Percentiles rank a stretch among this genome's conserved stretches.
Conservation (phyloP, 53 echinoderm and acorn worm species). For the Crossaster papposus region DNA sequence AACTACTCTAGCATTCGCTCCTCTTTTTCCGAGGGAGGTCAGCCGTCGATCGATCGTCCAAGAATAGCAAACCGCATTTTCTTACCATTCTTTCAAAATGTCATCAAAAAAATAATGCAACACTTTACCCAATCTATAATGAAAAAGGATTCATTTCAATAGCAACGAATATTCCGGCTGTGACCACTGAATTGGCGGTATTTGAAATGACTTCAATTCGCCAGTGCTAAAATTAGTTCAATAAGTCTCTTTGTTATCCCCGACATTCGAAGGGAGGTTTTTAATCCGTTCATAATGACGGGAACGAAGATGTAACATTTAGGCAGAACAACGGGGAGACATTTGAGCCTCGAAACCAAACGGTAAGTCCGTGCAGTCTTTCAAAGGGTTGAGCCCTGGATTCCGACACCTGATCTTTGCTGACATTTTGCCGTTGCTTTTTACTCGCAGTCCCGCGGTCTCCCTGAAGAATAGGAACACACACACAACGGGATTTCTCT, state of each 20-base stretch:
- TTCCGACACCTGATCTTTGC: slow-evolving; percentile 9
- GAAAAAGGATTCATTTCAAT: neutral
- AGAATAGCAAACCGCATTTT: slow-evolving; percentile 3
- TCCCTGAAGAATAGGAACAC: neutral
- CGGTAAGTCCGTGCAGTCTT: neutral
- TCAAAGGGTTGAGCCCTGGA: neutral
- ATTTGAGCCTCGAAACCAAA: neutral
- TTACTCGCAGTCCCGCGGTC: neutral
- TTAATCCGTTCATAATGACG: slow-evolving; percentile 55
- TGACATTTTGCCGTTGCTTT: slow-evolving; percentile 39
- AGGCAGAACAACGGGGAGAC: slow-evolving; percentile 1
- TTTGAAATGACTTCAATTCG: neutral
- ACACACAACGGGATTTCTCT: neutral
- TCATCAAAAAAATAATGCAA: slow-evolving; percentile 15
- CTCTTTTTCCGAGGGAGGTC: neutral
- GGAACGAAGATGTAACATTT: slow-evolving; percentile 49
- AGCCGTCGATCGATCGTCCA: neutral
- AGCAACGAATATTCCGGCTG: neutral
- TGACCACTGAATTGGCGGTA: neutral
- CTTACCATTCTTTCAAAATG: slow-evolving; percentile 14
- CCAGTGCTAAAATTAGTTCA: slow-evolving; percentile 29
- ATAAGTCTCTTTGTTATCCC: neutral
- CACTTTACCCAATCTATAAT: neutral
- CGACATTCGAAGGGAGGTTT: slow-evolving; percentile 16
- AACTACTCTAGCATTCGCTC: neutral